Evolutionary conservation across 2,113 vertebrate genomes (phyloP), one percentile per base, ranked within the genome.

Genomic region (Elephantulus edwardii): DNA sequence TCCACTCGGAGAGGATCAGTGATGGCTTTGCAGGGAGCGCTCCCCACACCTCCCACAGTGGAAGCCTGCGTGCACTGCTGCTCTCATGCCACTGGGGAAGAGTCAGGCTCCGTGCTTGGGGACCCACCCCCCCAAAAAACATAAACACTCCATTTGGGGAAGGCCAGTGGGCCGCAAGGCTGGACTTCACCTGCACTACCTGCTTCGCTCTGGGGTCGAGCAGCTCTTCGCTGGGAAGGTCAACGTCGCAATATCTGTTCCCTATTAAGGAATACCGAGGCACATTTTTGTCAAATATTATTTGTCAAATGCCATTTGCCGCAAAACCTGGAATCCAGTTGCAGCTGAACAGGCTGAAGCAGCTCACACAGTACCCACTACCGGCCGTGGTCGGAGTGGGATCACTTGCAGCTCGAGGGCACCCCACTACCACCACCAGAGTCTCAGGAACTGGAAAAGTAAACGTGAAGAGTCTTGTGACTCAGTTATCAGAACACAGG

Each of bases 201-300:
- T 52, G 83, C 94, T 85, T 92, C 54, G 48, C 93, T 82, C 94
- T 80, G 95, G 95, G 95, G 94, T 93, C 87, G 44, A 88, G 95
- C 77, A 64, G 87, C 88, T 95, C 96, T 96, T 95, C 94, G 35
- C 72, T 16, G 95, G 77, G 94, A 95, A 96, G 93, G 96, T 95
- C 91, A 92, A 95, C 96, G 85, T 79, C 60, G 95, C 96, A 96
- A 93, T 97, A 96, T 96, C 95, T 96, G 97, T 96, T 97, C 95
- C 86, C 56, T 52, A 86, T 97, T 97, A 97, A 97, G 97, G 97
- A 97, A 97, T 97, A 97, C 95, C 96, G 66, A 96, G 89, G 96
- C 96, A 66, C 95, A 75, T 97, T 97, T 97, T 96, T 95, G 97
- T 97, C 97, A 97, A 95, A 89, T 95, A 87, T 74, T 95, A 96